Evolutionary conservation across 2,888 invertebrate genomes (phyloP).

Genomic region (Microplitis manilae): DNA sequence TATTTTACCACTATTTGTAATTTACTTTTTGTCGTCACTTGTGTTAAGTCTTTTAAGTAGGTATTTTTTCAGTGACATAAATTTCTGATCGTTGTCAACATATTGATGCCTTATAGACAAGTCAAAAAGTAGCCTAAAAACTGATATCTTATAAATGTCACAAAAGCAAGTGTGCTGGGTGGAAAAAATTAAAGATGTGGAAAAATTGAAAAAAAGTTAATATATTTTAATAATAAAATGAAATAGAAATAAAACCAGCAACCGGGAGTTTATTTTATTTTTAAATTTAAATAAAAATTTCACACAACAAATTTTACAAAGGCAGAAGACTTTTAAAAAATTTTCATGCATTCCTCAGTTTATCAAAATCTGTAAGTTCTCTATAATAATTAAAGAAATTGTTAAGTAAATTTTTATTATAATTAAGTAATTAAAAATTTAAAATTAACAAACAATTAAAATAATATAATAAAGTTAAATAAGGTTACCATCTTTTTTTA

Average conservation of each 20-base stretch:
- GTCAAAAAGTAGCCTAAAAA: too few species aligned
- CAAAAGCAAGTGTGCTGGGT: too few species aligned
- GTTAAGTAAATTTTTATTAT: constrained; percentile 15
- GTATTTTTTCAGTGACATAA: too few species aligned
- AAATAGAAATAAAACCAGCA: constrained; percentile 7
- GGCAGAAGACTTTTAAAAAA: neutral
- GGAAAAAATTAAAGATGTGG: too few species aligned
- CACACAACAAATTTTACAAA: neutral
- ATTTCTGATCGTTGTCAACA: too few species aligned
- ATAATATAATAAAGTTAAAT: constrained; percentile 39
- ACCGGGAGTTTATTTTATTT: neutral
- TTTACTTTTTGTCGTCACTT: too few species aligned
- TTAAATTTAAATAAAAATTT: neutral
- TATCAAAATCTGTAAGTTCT: neutral
- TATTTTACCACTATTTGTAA: too few species aligned
- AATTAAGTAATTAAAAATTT: constrained; percentile 20
- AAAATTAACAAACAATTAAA: neutral
- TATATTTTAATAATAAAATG: constrained; percentile 3
- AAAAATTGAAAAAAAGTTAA: neutral
- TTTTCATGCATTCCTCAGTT: neutral
- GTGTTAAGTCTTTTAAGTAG: too few species aligned
- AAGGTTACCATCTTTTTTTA: constrained; percentile 67
- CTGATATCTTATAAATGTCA: too few species aligned
- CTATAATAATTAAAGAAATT: too few species aligned
- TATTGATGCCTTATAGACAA: too few species aligned